Percentiles rank a stretch among this genome's conserved stretches.
Conservation (phyloP, 1,140 invertebrate species). For the Aethina tumida region DNA sequence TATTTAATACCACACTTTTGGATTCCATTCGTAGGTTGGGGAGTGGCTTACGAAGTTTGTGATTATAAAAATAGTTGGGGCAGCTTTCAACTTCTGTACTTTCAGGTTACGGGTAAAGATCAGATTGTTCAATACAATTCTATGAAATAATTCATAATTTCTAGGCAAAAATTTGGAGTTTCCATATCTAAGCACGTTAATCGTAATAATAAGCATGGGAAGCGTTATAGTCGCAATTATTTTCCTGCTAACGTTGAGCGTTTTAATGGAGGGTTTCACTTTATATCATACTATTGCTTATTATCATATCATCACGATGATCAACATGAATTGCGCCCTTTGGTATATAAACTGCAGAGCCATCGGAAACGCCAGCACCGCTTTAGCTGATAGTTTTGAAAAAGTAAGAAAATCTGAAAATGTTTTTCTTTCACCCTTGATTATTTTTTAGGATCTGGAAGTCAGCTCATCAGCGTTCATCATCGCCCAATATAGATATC, state of each 20-base stretch:
- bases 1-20: constrained; percentile 52
- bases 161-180: constrained; percentile 45
- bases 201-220: constrained; percentile 46
- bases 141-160: constrained; percentile 12
- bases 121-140: background rate
- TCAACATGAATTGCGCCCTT: constrained; percentile 53
- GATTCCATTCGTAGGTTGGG: constrained; percentile 54
- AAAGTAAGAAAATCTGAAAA: constrained; percentile 17
- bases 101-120: constrained; percentile 34
- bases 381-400: constrained; percentile 32
- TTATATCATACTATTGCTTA: constrained; percentile 49
- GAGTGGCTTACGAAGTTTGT: constrained; percentile 48
- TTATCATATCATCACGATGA: constrained; percentile 52
- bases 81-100: constrained; percentile 36
- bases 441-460: constrained; percentile 41
- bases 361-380: constrained; percentile 43
- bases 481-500: constrained; percentile 44
- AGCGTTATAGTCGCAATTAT: constrained; percentile 45
- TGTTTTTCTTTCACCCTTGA: background rate
- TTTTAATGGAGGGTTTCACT: constrained; percentile 46
- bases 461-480: constrained; percentile 40
- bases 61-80: constrained; percentile 53
- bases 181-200: constrained; percentile 43
- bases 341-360: constrained; percentile 54
- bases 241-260: constrained; percentile 45